phyloP scores from a whole-genome alignment of 2,113 vertebrate species.

The Entelurus aequoreus region DNA sequence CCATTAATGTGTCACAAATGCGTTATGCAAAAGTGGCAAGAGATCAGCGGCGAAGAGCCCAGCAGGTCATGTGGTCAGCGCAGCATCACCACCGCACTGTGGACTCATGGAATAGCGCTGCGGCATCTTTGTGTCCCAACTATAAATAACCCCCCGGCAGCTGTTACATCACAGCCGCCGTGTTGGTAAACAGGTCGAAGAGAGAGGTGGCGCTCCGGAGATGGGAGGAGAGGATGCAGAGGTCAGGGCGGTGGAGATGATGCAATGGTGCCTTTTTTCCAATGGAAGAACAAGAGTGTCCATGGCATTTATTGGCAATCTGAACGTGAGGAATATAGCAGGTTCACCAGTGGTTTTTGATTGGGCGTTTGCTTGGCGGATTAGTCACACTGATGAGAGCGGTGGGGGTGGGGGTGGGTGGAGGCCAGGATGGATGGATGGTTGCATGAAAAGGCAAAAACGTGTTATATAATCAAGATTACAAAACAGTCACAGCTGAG shows the following conservation, averaged over 20 bases:
- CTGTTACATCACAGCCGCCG: constrained; percentile 55
- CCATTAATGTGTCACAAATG: constrained; percentile 33
- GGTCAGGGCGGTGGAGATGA: background rate
- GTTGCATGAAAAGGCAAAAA: constrained; percentile 20
- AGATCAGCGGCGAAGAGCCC: background rate
- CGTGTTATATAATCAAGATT: constrained; percentile 67
- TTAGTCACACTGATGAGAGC: constrained; percentile 52
- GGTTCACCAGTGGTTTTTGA: background rate
- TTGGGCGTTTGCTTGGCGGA: constrained; percentile 24
- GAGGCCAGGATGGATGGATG: constrained; percentile 20
- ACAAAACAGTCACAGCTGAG: constrained; percentile 55
- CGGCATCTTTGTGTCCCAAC: constrained; percentile 32
- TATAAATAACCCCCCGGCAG: constrained; percentile 63
- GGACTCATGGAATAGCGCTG: constrained; percentile 14
- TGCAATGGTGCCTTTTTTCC: too few species aligned
- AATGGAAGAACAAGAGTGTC: background rate
- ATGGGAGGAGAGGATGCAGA: constrained; percentile 1
- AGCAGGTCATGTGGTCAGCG: constrained; percentile 9
- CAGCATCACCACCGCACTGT: constrained; percentile 25
- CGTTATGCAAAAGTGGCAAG: constrained; percentile 36
- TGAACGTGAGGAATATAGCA: background rate
- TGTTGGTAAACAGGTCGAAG: constrained; percentile 31
- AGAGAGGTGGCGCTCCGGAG: constrained; percentile 1
- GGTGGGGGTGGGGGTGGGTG: constrained; percentile 10
- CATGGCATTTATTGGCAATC: background rate